phyloP scores from a whole-genome alignment of 92 coral and sea anemone genomes.

The Heteractis magnifica region DNA sequence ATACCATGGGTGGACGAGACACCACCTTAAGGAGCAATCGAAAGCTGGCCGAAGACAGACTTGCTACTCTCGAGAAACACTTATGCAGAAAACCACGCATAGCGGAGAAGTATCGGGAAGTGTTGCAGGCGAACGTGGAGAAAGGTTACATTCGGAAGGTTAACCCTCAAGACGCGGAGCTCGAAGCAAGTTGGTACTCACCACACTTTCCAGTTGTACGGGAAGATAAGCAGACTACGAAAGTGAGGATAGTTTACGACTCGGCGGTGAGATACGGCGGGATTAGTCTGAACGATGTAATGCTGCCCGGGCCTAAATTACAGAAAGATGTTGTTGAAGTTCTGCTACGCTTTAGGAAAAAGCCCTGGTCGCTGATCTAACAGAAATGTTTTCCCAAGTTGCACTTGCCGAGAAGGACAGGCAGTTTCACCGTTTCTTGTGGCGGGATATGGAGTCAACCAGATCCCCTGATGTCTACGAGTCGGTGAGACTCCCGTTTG shows the following conservation, averaged over 20 bases:
- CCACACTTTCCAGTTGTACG: slow-evolving; percentile 52
- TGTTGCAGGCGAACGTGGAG: slow-evolving; percentile 37
- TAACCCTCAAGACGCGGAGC: slow-evolving; percentile 23
- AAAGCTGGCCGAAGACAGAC: slow-evolving; percentile 13
- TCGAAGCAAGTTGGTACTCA: slow-evolving; percentile 31
- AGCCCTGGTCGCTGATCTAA: slow-evolving; percentile 53
- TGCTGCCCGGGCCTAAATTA: slow-evolving; percentile 48
- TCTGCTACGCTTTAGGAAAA: slow-evolving; percentile 33
- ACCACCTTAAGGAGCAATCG: slow-evolving; percentile 13
- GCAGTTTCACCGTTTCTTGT: slow-evolving; percentile 52
- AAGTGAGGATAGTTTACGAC: slow-evolving; percentile 52
- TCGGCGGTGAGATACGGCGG: slow-evolving; percentile 45
- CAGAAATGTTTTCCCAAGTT: slow-evolving; percentile 56
- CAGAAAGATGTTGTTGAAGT: slow-evolving; percentile 48
- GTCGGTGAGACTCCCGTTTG: slow-evolving; percentile 39
- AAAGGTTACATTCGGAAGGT: slow-evolving; percentile 33
- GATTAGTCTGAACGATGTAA: slow-evolving; percentile 41
- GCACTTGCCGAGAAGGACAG: slow-evolving; percentile 46
- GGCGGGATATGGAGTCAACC: slow-evolving; percentile 42
- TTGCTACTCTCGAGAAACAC: slow-evolving; percentile 20
- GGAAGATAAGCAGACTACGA: slow-evolving; percentile 38
- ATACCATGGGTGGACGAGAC: slow-evolving; percentile 26
- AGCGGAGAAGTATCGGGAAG: slow-evolving; percentile 36
- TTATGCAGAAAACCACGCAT: slow-evolving; percentile 20
- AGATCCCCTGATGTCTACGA: slow-evolving; percentile 43